These are phyloP conservation scores for Steinernema scapterisci DNA, from an alignment of 2,888 invertebrate species.

Conservation along the genomic window DNA sequence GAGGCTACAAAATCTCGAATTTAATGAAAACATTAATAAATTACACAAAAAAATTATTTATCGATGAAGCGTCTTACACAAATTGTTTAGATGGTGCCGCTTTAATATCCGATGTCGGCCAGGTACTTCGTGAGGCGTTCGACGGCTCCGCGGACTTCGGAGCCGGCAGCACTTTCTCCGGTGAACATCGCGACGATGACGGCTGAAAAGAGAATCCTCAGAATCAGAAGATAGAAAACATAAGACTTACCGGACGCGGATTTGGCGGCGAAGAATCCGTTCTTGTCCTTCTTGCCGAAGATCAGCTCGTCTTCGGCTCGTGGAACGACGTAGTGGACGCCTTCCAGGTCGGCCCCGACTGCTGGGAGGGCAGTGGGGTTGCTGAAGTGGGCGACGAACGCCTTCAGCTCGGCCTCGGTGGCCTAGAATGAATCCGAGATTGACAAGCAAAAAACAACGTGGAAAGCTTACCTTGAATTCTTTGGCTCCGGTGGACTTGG, in stretches of 20 bases:
- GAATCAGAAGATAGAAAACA: conserved; percentile 10
- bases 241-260: conserved; percentile 52
- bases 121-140: conserved; percentile 62
- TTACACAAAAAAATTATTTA: too few species aligned
- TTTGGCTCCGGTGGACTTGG: conserved; percentile 53
- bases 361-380: conserved; percentile 52
- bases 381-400: conserved; percentile 57
- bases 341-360: conserved; percentile 61
- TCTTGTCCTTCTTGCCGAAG: conserved; percentile 67
- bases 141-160: conserved; percentile 60
- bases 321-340: conserved; percentile 67
- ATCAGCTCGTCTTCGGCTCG: conserved; percentile 65
- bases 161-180: conserved; percentile 58
- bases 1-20: too few species aligned
- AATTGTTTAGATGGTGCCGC: neutral
- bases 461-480: conserved; percentile 45
- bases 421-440: conserved; percentile 42
- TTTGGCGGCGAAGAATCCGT: conserved; percentile 66
- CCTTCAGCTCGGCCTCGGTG: conserved; percentile 58
- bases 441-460: too few species aligned
- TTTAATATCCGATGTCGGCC: conserved; percentile 53
- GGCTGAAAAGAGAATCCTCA: conserved; percentile 43
- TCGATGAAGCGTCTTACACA: too few species aligned
- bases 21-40: too few species aligned
- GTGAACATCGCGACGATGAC: conserved; percentile 66